Conservation (phyloP, 1,140 invertebrate genomes). For the Achatina immaculata region DNA sequence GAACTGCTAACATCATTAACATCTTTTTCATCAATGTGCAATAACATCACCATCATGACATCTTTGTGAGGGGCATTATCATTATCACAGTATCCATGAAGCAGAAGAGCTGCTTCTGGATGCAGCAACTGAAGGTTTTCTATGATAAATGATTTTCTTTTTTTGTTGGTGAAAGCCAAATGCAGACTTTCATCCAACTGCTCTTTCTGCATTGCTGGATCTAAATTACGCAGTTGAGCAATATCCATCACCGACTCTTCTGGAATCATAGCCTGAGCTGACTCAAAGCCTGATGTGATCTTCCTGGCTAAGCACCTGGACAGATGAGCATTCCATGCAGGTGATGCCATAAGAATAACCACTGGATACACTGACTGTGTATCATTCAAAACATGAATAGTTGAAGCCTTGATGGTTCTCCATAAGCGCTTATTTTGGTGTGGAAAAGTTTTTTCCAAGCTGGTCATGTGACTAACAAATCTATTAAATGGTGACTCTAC, state of each 20-base stretch:
- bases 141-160: conserved; percentile 46
- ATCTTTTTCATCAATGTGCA: conserved; percentile 32
- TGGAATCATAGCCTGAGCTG: neutral
- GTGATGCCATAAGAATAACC: conserved; percentile 22
- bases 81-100: conserved; percentile 63
- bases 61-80: conserved; percentile 64
- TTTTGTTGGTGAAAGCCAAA: conserved; percentile 31
- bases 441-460: neutral
- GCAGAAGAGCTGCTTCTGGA: conserved; percentile 50
- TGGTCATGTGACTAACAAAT: conserved; percentile 8
- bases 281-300: neutral
- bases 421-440: conserved; percentile 18
- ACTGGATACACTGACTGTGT: conserved; percentile 4
- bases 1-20: neutral
- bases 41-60: conserved; percentile 28
- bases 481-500: conserved; percentile 1
- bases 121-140: conserved; percentile 55
- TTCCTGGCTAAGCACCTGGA: conserved; percentile 15
- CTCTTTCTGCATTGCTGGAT: conserved; percentile 38
- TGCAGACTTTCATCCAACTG: conserved; percentile 47
- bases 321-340: neutral
- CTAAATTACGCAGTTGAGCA: neutral
- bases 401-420: conserved; percentile 21
- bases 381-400: conserved; percentile 15
- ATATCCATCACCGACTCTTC: neutral